Base-by-base conservation (phyloP, 2,888 invertebrate species). In the Amphipyra berbera region DNA sequence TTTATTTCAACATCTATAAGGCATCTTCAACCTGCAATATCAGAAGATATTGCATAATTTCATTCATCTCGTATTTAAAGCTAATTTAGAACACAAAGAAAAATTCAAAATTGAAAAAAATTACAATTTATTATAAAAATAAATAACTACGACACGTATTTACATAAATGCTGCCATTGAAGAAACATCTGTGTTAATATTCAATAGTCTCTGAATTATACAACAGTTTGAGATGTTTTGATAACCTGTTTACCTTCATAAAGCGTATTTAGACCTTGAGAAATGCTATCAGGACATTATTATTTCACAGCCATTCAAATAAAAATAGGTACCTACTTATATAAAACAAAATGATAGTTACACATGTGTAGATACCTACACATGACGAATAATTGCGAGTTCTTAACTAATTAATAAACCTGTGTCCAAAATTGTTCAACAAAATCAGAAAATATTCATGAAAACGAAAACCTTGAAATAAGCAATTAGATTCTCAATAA, bases 151-250 rank as follows among this genome's bases (percentile, higher is more conserved):
- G 38, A 58, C 50, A 50, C 40, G 38, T 68, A 60, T 50, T 60
- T 56, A 60, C 30, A 66, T 58, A 44, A 52, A 61, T 54, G 68
- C 33, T 65, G 64, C 41, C 66, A 75, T 78, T 78, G 71, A 61
- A 67, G 58, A 63, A 70, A 68, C 81, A 79, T 65, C 68, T 75
- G 78, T 75, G 38, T 53, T 40, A 78, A 77, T 70, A 69, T 56
- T 56, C 14, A 70, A 49, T 68, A 38, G 53, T 61, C 48, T 49
- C 58, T 65, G 44, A 61, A 64, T 44, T 71, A 21, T 56, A 76
- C 45, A 49, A 73, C 44, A 41, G 40, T 35, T 53, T 41, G 35
- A 55, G 21, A 56, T 60, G 45, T 62, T 70, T 62, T 58, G 49
- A 61, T 52, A 61, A 61, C 70, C 41, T 69, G 46, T 69, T 74